phyloP scores from a whole-genome alignment of 2,113 vertebrate genomes.

The Phylloscopus trochilus region DNA sequence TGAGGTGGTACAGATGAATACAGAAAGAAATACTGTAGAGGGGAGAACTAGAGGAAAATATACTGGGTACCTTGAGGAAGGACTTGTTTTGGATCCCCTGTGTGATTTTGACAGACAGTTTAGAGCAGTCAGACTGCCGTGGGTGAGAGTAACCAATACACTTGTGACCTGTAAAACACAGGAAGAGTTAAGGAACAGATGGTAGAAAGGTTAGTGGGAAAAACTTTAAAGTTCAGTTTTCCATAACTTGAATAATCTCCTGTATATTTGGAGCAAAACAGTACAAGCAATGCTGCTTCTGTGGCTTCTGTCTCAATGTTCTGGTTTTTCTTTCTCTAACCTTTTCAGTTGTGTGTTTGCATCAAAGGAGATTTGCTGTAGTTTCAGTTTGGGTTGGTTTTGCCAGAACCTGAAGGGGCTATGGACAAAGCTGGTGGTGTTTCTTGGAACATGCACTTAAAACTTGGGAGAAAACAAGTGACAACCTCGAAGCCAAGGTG shows the following conservation, averaged over 20 bases:
- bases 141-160: neutral
- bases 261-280: neutral
- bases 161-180: neutral
- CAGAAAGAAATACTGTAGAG: neutral
- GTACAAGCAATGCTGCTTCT: neutral
- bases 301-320: neutral
- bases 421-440: neutral
- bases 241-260: neutral
- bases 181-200: neutral
- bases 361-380: neutral
- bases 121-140: neutral
- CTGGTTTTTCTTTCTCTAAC: neutral
- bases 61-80: neutral
- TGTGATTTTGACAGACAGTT: neutral
- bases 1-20: neutral
- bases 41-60: neutral
- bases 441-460: neutral
- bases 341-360: neutral
- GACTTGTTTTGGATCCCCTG: neutral
- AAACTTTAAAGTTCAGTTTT: neutral
- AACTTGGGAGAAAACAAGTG: neutral
- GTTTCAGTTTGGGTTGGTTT: neutral
- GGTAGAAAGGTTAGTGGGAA: neutral
- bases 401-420: neutral
- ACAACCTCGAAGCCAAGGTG: neutral